phyloP scores from a whole-genome alignment of 2,888 invertebrate genomes.

The Rhagophthalmus giganteus region DNA sequence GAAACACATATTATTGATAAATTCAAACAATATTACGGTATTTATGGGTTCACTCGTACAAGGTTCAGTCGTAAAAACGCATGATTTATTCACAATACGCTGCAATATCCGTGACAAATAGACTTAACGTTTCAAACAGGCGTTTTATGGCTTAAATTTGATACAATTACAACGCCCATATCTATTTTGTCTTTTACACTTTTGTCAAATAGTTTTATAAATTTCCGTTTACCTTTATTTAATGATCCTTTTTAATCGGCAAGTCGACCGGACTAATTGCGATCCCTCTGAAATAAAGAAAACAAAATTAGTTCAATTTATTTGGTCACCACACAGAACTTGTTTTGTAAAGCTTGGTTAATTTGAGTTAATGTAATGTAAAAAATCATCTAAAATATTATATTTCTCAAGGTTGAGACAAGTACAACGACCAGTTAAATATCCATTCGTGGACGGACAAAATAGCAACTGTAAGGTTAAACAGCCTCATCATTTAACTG shows the following conservation, averaged over 20 bases:
- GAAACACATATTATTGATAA: no score
- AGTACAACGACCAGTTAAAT: conserved; percentile 32
- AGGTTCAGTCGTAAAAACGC: conserved; percentile 30
- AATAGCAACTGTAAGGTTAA: conserved; percentile 30
- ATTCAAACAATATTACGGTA: no score
- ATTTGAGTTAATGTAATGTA: no score
- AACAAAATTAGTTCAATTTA: not conserved
- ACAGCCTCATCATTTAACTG: conserved; percentile 32
- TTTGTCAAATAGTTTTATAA: no score
- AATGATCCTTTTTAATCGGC: no score
- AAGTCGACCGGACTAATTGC: no score
- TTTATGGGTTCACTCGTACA: no score
- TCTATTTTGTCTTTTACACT: no score
- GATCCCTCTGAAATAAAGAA: conserved; percentile 3
- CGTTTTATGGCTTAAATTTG: no score
- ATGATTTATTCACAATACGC: conserved; percentile 36
- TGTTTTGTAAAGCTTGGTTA: conserved; percentile 12
- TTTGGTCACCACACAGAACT: not conserved
- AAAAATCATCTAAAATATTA: no score
- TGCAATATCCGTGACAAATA: conserved; percentile 7
- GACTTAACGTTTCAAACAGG: not conserved
- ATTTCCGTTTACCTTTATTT: no score
- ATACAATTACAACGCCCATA: no score
- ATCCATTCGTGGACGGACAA: conserved; percentile 27
- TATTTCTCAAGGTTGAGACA: conserved; percentile 25